A percentile compares a stretch with the other conserved stretches of the same genome.
phyloP scores from a whole-genome alignment of 2,113 vertebrate genomes.

The Alligator mississippiensis region DNA sequence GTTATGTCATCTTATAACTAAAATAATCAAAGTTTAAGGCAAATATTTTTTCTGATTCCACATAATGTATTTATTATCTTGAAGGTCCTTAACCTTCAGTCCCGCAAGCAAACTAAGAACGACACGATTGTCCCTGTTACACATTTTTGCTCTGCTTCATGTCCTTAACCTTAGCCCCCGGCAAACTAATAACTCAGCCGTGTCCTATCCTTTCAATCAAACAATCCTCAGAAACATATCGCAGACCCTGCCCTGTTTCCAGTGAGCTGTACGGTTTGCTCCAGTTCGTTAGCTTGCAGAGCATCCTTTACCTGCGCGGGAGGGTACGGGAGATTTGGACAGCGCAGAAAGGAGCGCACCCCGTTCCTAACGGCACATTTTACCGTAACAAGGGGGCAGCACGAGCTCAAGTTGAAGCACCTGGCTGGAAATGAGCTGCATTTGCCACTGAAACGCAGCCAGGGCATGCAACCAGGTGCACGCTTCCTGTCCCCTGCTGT shows the following conservation, averaged over 20 bases:
- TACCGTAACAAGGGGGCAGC: neutral
- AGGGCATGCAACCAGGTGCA: neutral
- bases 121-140: neutral
- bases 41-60: no score
- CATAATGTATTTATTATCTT: neutral
- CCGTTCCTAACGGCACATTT: fast-evolving
- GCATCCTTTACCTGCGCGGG: neutral
- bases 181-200: neutral
- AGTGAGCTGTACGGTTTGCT: neutral
- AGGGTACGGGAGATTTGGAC: neutral
- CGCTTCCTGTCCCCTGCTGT: neutral
- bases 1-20: no score
- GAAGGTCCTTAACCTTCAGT: neutral
- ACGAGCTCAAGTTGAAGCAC: neutral
- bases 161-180: neutral
- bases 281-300: neutral
- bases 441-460: neutral
- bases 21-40: no score
- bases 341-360: neutral
- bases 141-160: neutral
- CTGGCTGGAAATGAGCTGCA: neutral
- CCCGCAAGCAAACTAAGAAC: neutral
- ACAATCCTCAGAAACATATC: neutral
- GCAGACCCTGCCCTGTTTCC: fast-evolving
- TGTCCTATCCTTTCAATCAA: neutral